Base-by-base conservation (phyloP, 2,888 invertebrate species). In the Axea sp. region DNA sequence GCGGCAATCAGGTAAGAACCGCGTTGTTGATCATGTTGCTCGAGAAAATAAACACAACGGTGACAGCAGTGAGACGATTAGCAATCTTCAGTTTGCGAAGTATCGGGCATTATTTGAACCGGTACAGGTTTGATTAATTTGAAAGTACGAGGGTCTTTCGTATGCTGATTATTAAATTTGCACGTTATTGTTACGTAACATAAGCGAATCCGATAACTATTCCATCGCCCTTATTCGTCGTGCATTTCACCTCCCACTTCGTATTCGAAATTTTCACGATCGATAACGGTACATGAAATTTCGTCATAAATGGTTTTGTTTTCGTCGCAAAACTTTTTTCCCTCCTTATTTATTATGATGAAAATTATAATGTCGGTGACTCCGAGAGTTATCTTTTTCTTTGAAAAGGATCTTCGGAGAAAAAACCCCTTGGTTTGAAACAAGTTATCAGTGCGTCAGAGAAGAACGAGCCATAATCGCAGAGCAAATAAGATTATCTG, bases 401-500 rank as follows among this genome's bases (percentile, higher is more conserved):
- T 30, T 6, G n/a, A 7, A 8, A 45, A 45, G 35, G 45, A 35
- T 39, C 28, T 19, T 60, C 9, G 35, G 8, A 33, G 14, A 31
- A 59, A 47, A 17, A 14, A 35, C 24, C 22, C 53, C 39, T 24
- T 19, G 4, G 9, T 51, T 64, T 24, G 26, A 26, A 55, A 57
- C 57, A 33, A 59, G 33, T 68, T 43, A 26, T 57, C 12, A 41
- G 69, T 65, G 37, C 73, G 73, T 77, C 74, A 69, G 74, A 79
- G 81, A 80, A 78, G 80, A 80, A 80, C 77, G 77, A 65, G 76
- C 47, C 76, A 77, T 85, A 82, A 84, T 86, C 83, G 83, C 68
- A 74, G 75, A 80, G 81, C 83, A 84, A 85, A 83, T 82, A 82
- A 82, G 80, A 84, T 82, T 86, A 86, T 86, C 85, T 81, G 86